These are phyloP conservation scores for Clarias macrocephalus DNA, from an alignment of 2,113 vertebrate species.

Conservation along the genomic window DNA sequence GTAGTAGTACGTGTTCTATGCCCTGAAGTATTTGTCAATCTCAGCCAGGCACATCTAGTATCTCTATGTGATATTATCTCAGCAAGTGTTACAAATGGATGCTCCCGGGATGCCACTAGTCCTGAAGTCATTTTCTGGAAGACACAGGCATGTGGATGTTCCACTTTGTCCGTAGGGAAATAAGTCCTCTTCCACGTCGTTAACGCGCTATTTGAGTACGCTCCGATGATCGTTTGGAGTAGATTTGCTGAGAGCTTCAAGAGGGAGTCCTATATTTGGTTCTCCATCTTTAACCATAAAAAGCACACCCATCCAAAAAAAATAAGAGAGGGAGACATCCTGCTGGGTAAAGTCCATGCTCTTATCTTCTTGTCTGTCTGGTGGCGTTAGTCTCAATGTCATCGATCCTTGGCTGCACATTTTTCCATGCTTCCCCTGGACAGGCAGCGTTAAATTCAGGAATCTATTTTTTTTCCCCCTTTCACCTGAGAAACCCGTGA, in stretches of 20 bases:
- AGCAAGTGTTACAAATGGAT: background rate
- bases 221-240: constrained; percentile 20
- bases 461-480: constrained; percentile 20
- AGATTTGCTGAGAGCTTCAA: background rate
- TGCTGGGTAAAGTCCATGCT: background rate
- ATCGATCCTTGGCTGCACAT: background rate
- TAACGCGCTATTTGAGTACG: constrained; percentile 6
- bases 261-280: constrained; percentile 22
- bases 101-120: constrained; percentile 15
- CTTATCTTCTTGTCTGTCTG: background rate
- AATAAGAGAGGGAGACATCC: background rate
- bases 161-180: constrained; percentile 2
- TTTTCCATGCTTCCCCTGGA: background rate
- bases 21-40: background rate
- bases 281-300: background rate
- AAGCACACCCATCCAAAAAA: background rate
- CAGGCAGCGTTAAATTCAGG: background rate
- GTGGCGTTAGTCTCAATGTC: background rate
- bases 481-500: constrained; percentile 40
- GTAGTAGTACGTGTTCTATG: background rate
- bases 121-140: constrained; percentile 24
- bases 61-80: constrained; percentile 22
- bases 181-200: background rate
- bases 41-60: background rate
- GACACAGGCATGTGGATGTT: constrained; percentile 13